Evolutionary conservation across 2,888 invertebrate species (phyloP), one percentile per base, ranked within the genome.

Genomic region (Allolobophora icterica): DNA sequence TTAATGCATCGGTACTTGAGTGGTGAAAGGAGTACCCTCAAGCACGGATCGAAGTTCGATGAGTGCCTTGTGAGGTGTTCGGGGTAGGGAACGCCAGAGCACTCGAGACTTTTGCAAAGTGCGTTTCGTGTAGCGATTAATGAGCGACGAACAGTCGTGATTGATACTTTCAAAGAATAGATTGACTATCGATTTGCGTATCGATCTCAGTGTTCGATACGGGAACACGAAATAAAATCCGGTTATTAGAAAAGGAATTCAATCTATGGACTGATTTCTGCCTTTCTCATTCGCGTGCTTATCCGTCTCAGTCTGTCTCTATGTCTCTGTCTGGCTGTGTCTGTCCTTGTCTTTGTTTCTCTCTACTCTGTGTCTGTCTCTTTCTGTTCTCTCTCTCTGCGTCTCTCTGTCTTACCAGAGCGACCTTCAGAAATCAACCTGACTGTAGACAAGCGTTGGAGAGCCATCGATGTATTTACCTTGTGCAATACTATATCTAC

Each of bases 1-100:
- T 71, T 71, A 17, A n/a, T n/a, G n/a, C n/a, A 71, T n/a, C 71
- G 71, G 71, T 71, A 71, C 71, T 71, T 71, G 71, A 71, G 71
- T 71, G 71, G 71, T n/a, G 71, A 71, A 71, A 71, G n/a, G 71
- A 71, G 71, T 71, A 71, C 71, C 13, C 71, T 71, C n/a, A n/a
- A 71, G 71, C n/a, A n/a, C 11, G 71, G 71, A n/a, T 71, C 71
- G 71, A 71, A 71, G 71, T 71, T 71, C 71, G 71, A 71, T 17
- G 30, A 71, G 71, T 71, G 71, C n/a, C 71, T 71, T 71, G 30
- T n/a, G 71, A 71, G 30, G 71, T 71, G 71, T 71, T 30, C n/a
- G 71, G 30, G 11, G 71, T 3, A 8, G n/a, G 71, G n/a, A 11
- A 11, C 1, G 71, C 30, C 30, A 30, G 71, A 71, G 0, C n/a